These are phyloP conservation scores for Hirtodrosophila histrioides DNA, from an alignment of 2,888 invertebrate species.

Conservation along the genomic window DNA sequence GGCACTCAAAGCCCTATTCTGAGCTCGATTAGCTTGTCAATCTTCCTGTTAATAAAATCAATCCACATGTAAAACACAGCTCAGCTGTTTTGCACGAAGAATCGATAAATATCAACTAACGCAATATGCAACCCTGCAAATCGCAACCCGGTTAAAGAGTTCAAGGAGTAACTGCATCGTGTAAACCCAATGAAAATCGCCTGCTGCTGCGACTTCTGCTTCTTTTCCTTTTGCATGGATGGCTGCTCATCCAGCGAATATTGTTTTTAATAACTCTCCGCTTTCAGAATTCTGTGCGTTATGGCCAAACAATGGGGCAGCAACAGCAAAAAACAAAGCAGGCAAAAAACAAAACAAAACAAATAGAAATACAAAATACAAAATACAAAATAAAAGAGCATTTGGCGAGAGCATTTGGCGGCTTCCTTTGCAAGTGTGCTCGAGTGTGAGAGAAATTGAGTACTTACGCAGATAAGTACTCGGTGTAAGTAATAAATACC, in stretches of 20 bases:
- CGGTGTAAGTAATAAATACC: constrained; percentile 35
- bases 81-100: no score
- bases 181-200: no score
- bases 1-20: no score
- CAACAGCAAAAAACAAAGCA: constrained; percentile 32
- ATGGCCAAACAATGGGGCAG: constrained; percentile 42
- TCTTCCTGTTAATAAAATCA: no score
- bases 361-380: constrained; percentile 7
- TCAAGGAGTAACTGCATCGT: no score
- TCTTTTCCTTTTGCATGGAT: constrained; percentile 38
- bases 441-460: constrained; percentile 55
- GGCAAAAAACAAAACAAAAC: constrained; percentile 22
- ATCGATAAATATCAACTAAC: no score
- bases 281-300: constrained; percentile 33
- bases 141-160: no score
- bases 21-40: no score
- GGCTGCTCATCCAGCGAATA: constrained; percentile 69
- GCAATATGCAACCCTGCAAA: no score
- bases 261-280: constrained; percentile 74
- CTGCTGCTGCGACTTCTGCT: not conserved
- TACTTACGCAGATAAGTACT: constrained; percentile 36
- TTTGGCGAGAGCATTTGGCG: constrained; percentile 60
- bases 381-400: constrained; percentile 32
- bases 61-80: no score
- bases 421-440: constrained; percentile 53